Evolutionary conservation across 2,797 vertebrate species (phyloP), one percentile per base, ranked within the genome.

Genomic region (Lepidocolaptes lacrymiger): DNA sequence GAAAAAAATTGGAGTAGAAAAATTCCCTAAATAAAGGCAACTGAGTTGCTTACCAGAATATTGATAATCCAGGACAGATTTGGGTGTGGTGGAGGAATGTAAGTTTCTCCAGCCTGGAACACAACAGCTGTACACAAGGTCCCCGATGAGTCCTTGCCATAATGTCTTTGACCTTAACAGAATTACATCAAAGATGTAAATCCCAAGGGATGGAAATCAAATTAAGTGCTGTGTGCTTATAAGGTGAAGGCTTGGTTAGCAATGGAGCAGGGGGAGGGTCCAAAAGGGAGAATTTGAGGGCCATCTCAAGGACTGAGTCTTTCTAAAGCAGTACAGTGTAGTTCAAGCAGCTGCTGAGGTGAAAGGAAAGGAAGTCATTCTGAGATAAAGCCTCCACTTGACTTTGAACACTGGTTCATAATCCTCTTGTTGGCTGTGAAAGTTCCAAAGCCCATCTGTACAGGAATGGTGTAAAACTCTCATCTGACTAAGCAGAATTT

Each of bases 11-110:
- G 18, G 21, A 84, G 28, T 37, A 55, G 55, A 81, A 51, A 87
- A 89, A 78, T 92, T 80, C 30, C 58, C n/a, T 91, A 61, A 72
- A 24, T 76, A 58, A 92, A 73, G 34, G 26, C 5, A 81, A 30
- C 10, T 78, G 73, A 63, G 11, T 63, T 83, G 21, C 73, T 94
- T 95, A 90, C 86, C 71, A 79, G 51, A 79, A 20, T 91, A 93
- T 90, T 93, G 94, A 89, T 93, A 93, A 96, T 49, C 16, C 51
- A 86, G 63, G 37, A 46, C 37, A 91, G 56, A 81, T 76, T 39
- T 90, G 85, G 80, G 74, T 91, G 79, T 89, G 77, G 80, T 61
- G 21, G 9, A 84, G 52, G 52, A 93, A 75, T 89, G 64, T 49
- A 85, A 79, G 36, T 76, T 94, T 51, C 28, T 94, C 48, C 67